Base-by-base conservation (phyloP, 35 echinoderm and acorn worm species). In the Stichopus chloronotus region DNA sequence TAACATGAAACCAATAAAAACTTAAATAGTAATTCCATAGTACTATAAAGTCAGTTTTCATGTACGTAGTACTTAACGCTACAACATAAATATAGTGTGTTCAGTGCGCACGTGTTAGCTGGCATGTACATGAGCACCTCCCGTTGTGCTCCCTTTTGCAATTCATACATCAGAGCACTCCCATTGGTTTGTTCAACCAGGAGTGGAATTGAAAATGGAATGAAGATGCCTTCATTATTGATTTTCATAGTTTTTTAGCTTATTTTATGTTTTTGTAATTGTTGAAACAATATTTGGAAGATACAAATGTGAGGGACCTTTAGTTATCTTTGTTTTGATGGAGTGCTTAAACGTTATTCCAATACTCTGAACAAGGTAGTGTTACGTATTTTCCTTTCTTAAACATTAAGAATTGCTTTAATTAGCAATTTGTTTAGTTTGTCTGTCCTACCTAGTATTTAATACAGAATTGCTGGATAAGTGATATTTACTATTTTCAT, bases 321-420 rank as follows among this genome's bases (percentile, higher is more conserved):
- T 81, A 81, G 4, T 81, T 81, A 81, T 57, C 78, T 81, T 81
- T 81, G 53, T 81, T 81, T 7, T 81, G 78, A 81, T 81, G 78
- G 78, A 57, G 20, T 43, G 78, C 12, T 25, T 81, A 81, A 81
- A 81, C 78, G 78, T 81, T 43, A 81, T 81, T 81, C 78, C 78
- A 81, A 81, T 25, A 81, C 78, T 81, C 52, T 81, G 78, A 25
- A 52, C 78, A 81, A 81, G 78, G 78, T 23, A 81, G 78, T 81
- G 11, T 81, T 81, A 81, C 43, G 78, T 81, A 81, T 81, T 81
- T 81, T 25, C 78, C 24, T 81, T 81, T 81, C 78, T 81, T 81
- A 81, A 81, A 81, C 78, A 81, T 17, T 17, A 25, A 81, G 11
- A 25, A 25, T 25, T 5, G 3, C 78, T 81, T 81, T 81, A 81